Percentiles rank a stretch among this genome's conserved stretches.
Evolutionary conservation across 2,888 invertebrate genomes (phyloP).

Genomic region (Schizotus pectinicornis): DNA sequence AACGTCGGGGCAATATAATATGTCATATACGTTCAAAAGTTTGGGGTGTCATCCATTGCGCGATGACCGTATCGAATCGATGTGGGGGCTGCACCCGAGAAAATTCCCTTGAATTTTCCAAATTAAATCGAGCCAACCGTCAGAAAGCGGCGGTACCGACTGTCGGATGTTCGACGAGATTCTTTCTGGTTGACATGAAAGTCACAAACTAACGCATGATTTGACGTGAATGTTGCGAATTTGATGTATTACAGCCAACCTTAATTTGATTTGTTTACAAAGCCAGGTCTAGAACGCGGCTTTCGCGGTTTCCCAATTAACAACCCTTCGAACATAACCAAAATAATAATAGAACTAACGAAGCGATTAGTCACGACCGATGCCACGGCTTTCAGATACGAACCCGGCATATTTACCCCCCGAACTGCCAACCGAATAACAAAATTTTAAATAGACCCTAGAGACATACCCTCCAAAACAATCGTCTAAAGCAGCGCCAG

Average conservation of each 20-base stretch:
- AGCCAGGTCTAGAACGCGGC: too few relatives aligned
- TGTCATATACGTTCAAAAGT: constrained; percentile 14
- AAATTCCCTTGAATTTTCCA: not conserved
- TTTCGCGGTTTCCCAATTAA: constrained; percentile 1
- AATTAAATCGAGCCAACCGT: not conserved
- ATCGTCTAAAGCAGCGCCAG: too few relatives aligned
- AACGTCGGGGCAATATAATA: constrained; percentile 15
- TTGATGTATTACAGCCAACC: too few relatives aligned
- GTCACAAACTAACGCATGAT: too few relatives aligned
- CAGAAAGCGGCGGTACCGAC: not conserved
- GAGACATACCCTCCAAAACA: too few relatives aligned
- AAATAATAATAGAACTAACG: constrained; percentile 7
- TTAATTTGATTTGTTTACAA: too few relatives aligned
- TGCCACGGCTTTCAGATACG: too few relatives aligned
- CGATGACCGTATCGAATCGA: not conserved
- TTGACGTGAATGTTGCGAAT: too few relatives aligned
- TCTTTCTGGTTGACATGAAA: not conserved
- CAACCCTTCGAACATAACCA: constrained; percentile 4
- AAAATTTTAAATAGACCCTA: too few relatives aligned
- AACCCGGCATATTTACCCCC: too few relatives aligned
- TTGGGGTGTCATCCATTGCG: constrained; percentile 3
- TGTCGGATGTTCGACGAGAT: not conserved
- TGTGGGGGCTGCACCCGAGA: not conserved
- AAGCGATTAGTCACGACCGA: not conserved
- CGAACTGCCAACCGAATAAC: too few relatives aligned